These are phyloP conservation scores for Diaperis boleti DNA, from an alignment of 2,888 invertebrate genomes.

Conservation along the genomic window DNA sequence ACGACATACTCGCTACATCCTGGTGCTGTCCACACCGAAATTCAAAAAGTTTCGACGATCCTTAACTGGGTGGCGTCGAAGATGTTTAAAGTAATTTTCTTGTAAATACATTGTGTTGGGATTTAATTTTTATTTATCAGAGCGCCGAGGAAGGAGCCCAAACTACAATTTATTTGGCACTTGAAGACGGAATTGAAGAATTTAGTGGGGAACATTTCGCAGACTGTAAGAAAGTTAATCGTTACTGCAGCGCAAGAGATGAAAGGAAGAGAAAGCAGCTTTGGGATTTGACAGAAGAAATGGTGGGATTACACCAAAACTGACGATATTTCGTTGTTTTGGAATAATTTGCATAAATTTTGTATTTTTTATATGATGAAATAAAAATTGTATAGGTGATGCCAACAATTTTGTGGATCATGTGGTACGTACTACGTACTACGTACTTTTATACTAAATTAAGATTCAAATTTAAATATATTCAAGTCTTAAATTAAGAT, in stretches of 20 bases:
- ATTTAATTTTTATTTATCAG: background rate
- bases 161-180: slow-evolving; percentile 6
- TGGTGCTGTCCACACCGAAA: slow-evolving; percentile 36
- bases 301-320: background rate
- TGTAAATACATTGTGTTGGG: too few species aligned
- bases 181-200: slow-evolving; percentile 12
- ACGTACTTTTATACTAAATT: too few species aligned
- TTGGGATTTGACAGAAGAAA: slow-evolving; percentile 15
- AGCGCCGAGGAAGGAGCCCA: slow-evolving; percentile 22
- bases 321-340: background rate
- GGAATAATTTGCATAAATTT: background rate
- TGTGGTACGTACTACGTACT: too few species aligned
- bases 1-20: slow-evolving; percentile 46
- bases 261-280: slow-evolving; percentile 6
- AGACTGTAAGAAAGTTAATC: slow-evolving; percentile 7
- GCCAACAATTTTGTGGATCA: too few species aligned
- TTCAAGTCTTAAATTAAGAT: too few species aligned
- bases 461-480: too few species aligned
- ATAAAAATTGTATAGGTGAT: too few species aligned
- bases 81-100: slow-evolving; percentile 1
- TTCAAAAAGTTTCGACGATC: background rate
- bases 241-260: slow-evolving; percentile 11
- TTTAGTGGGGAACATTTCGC: slow-evolving; percentile 18
- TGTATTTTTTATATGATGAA: background rate
- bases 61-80: background rate